Base-by-base conservation (phyloP, 1,140 invertebrate genomes). In the Anoplophora glabripennis region DNA sequence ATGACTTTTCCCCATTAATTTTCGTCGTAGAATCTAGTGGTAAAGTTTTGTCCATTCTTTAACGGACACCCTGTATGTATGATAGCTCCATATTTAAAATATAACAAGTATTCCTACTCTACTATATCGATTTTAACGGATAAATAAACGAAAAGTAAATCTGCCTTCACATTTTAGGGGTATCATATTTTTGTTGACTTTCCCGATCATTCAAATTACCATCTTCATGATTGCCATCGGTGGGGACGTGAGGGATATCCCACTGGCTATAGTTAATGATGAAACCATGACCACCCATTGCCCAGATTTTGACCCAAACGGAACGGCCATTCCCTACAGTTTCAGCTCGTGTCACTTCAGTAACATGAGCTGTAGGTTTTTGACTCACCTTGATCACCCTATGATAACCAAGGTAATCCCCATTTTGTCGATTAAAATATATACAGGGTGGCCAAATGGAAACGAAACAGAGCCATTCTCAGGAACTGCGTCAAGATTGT, bases 151-250 rank as follows among this genome's bases (percentile, higher is more conserved):
- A 37, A 7, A 10, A 55, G 38, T 56, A 34, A n/a, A n/a, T n/a
- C n/a, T n/a, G n/a, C n/a, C n/a, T n/a, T n/a, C n/a, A n/a, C n/a
- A 12, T 79, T 80, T 45, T 75, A 92, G 90, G 4, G 85, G 88
- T 7, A 76, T 93, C 7, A 68, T 88, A 49, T 95, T 95, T 72
- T 85, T 92, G 47, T 78, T 94, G 35, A 63, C 92, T 28, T 86
- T 96, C 64, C 93, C 94, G 1, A 78, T 92, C 2, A 72, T 93
- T 7, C 86, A 94, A 81, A 79, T 89, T n/a, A 77, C 84, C 5
- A 76, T 89, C 0, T 95, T 95, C 73, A 90, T 92, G 74, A 64
- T 87, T 21, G 84, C 90, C 11, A 85, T 95, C 45, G 93, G 93
- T 7, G 80, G 83, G 14, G 87, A 93, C 62, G 90, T 92, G 0